Evolutionary conservation across 2,888 invertebrate species (phyloP).

Genomic region (Cheilosia pagana): DNA sequence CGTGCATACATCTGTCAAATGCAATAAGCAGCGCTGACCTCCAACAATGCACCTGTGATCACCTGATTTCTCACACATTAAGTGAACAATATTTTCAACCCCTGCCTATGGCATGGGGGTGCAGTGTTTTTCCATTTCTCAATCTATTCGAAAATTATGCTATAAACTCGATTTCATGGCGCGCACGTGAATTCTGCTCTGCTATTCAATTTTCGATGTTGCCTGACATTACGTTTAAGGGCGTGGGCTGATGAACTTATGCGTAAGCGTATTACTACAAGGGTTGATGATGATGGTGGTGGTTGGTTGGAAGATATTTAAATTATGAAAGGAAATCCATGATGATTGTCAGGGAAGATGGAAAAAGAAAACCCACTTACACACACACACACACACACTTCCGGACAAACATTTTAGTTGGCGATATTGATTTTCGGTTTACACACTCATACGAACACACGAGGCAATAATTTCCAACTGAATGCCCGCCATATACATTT

Average conservation of each 20-base stretch:
- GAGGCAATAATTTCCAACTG: conserved; percentile 45
- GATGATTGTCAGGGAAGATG: conserved; percentile 22
- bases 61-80: conserved; percentile 37
- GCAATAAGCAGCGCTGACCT: conserved; percentile 48
- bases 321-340: conserved; percentile 38
- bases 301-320: conserved; percentile 26
- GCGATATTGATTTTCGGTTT: conserved; percentile 56
- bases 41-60: conserved; percentile 30
- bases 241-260: conserved; percentile 46
- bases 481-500: conserved; percentile 17
- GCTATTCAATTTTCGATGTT: conserved; percentile 51
- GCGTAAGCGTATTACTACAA: background rate
- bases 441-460: conserved; percentile 4
- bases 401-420: conserved; percentile 53
- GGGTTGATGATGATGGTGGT: background rate
- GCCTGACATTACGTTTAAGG: conserved; percentile 16
- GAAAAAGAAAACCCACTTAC: conserved; percentile 3
- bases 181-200: conserved; percentile 52
- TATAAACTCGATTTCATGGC: conserved; percentile 61
- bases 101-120: background rate
- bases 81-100: background rate
- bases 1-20: conserved; percentile 57
- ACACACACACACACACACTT: conserved; percentile 36
- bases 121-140: background rate
- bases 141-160: conserved; percentile 53